A percentile compares a stretch with the other conserved stretches of the same genome.
phyloP scores from a whole-genome alignment of 2,113 vertebrate species.

The Myiagra hebetior region DNA sequence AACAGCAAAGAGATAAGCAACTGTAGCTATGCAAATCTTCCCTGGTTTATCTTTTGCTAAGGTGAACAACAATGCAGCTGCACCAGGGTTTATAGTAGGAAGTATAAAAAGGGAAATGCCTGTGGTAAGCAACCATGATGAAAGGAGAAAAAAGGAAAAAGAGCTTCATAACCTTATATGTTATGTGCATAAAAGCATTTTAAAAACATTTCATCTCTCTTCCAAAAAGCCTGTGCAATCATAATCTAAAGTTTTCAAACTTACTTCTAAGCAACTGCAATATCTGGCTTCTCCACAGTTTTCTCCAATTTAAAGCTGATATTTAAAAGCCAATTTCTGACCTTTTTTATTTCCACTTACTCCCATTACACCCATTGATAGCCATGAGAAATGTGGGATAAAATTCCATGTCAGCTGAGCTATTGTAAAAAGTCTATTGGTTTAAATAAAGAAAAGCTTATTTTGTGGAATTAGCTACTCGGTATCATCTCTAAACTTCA shows the following conservation, averaged over 20 bases:
- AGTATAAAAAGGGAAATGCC: constrained; percentile 4
- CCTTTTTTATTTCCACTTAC: background rate
- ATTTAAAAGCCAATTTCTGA: background rate
- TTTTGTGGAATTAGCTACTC: background rate
- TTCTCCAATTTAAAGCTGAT: background rate
- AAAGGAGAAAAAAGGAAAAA: background rate
- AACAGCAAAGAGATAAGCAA: background rate
- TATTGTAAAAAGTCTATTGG: background rate
- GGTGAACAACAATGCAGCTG: constrained; percentile 3
- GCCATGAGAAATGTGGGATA: background rate
- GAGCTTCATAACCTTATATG: background rate
- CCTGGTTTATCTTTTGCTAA: constrained; percentile 11
- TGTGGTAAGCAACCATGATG: background rate
- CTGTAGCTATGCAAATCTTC: constrained; percentile 4
- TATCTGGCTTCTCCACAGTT: background rate
- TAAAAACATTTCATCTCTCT: background rate
- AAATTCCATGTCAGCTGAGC: background rate
- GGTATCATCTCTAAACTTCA: background rate
- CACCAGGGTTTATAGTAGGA: background rate
- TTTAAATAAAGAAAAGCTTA: background rate
- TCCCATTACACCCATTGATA: background rate
- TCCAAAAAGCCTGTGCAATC: background rate
- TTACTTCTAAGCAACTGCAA: background rate
- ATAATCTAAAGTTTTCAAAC: background rate
- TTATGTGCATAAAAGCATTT: background rate